These are phyloP conservation scores for Yasuhikotakia modesta DNA, from an alignment of 2,797 vertebrate species.

Conservation along the genomic window DNA sequence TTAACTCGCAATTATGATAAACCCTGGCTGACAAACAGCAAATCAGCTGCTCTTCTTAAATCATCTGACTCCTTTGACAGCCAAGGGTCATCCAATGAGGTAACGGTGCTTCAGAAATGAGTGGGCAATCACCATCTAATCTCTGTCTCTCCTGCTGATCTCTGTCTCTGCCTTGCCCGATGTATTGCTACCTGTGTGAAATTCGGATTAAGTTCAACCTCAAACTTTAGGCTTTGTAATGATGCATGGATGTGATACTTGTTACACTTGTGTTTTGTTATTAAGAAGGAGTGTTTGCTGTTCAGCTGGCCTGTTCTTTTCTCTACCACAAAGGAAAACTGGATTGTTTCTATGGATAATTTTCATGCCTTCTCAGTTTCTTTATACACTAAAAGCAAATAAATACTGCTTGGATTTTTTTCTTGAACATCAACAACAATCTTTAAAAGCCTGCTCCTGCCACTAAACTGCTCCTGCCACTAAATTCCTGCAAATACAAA, in stretches of 20 bases:
- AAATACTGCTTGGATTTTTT: conserved; percentile 2
- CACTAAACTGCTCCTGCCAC: too few relatives aligned
- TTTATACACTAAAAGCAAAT: conserved; percentile 34
- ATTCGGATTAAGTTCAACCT: conserved; percentile 14
- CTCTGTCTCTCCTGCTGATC: conserved; percentile 51
- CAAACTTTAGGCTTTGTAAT: conserved; percentile 7
- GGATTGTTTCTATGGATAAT: not conserved
- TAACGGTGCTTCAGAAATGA: conserved; percentile 83
- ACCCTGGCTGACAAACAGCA: conserved; percentile 99
- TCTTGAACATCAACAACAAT: not conserved
- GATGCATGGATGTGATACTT: conserved; percentile 32
- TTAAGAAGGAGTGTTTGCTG: conserved; percentile 3
- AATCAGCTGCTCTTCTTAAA: conserved; percentile 95
- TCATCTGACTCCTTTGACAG: conserved; percentile 93
- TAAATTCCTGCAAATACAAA: too few relatives aligned
- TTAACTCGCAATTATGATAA: conserved; percentile 99
- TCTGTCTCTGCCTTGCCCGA: conserved; percentile 61
- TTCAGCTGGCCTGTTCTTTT: not conserved
- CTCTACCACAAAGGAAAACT: not conserved
- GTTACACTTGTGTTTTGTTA: not conserved
- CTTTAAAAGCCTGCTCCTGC: not conserved
- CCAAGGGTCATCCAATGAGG: conserved; percentile 94
- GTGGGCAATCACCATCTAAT: conserved; percentile 72
- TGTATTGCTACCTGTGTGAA: conserved; percentile 51
- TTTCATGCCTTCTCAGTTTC: not conserved